Base-by-base conservation (phyloP, 2,797 vertebrate genomes). In the Diplodus puntazzo region DNA sequence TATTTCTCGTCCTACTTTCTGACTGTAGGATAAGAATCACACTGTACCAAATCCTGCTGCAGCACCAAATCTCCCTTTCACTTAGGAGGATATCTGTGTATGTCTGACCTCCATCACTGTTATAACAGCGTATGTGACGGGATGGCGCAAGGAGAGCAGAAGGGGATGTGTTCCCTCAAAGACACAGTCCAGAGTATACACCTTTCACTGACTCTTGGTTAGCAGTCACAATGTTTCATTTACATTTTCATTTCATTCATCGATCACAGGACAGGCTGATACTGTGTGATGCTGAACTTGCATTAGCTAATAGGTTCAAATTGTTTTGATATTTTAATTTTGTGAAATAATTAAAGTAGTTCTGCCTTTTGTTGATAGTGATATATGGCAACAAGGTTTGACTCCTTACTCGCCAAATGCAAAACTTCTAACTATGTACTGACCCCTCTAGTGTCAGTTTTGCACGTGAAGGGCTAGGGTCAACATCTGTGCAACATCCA, bases 1-100 rank as follows among this genome's bases (percentile, higher is more conserved):
- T 27, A 53, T 46, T 53, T 50, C 30, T 30, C 61, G n/a, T 74
- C 27, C 52, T 21, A 27, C 14, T n/a, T 42, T 75, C 25, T 34
- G 65, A 53, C 23, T 14, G 11, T 14, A 14, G 23, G 49, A 42
- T 52, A 71, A 59, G 23, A 2, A 34, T 45, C 5, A 1, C n/a
- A 0, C 30, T 45, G 34, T 53, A 50, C 67, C 13, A 57, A 55
- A 79, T 57, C 57, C 42, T n/a, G 20, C 23, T 34, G 48, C 48
- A 43, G 39, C 34, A 48, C 39, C 27, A 23, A 60, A 70, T 75
- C 46, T 70, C 20, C 23, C 61, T 16, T 8, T n/a, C 46, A 54
- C 25, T 7, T 17, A 46, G 23, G 17, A 69, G 25, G 20, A 21
- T 54, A 65, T 48, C 25, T 59, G 25, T 60, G 12, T 4, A 9